Conservation (phyloP, 2,113 vertebrate species). For the Mus pahari region DNA sequence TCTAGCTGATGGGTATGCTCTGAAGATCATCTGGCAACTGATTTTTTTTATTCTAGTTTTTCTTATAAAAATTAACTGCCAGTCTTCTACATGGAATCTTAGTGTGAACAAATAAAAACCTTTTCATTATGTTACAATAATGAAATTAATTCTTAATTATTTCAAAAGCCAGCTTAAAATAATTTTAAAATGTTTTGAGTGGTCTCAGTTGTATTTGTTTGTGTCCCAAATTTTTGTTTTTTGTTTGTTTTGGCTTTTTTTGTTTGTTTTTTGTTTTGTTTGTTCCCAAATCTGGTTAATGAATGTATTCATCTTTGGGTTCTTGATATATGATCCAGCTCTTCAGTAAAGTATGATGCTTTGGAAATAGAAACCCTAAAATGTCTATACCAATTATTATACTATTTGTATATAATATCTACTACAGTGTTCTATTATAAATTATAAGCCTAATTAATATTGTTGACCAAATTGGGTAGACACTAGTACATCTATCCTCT, state of each 20-base stretch:
- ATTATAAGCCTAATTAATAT: not conserved
- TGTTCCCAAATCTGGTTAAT: constrained; percentile 9
- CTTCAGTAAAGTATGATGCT: not conserved
- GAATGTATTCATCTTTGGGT: not conserved
- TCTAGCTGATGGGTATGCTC: not conserved
- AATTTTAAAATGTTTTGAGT: not conserved
- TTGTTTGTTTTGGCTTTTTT: not conserved
- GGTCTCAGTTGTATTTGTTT: not conserved
- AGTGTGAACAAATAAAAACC: not conserved
- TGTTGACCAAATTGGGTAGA: constrained; percentile 46
- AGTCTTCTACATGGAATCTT: constrained; percentile 21
- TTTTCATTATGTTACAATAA: not conserved
- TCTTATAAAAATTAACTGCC: constrained; percentile 23
- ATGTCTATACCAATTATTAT: not conserved
- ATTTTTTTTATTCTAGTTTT: not conserved
- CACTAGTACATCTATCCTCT: not conserved
- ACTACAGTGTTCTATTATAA: not conserved
- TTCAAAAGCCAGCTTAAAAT: constrained; percentile 50
- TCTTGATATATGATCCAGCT: not conserved
- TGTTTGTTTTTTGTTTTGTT: not conserved
- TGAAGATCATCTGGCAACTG: constrained; percentile 6
- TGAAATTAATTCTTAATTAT: not conserved
- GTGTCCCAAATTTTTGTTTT: not conserved
- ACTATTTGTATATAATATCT: not conserved
- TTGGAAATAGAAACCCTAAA: not conserved